Conservation (phyloP, 2,797 vertebrate species). For the Lophius americanus region DNA sequence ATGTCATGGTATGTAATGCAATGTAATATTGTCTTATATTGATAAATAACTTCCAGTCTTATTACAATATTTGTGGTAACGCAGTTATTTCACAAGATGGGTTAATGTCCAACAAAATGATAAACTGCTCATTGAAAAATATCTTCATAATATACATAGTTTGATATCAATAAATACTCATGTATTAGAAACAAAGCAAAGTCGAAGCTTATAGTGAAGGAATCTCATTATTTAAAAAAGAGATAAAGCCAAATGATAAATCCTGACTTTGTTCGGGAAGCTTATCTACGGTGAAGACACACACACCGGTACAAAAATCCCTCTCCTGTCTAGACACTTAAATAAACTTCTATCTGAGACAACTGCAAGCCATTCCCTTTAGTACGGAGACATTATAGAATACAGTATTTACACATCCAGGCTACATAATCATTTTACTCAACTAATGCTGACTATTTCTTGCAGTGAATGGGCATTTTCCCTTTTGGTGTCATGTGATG, state of each 20-base stretch:
- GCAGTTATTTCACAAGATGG: slow-evolving; percentile 48
- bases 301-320: slow-evolving; percentile 50
- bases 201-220: slow-evolving; percentile 42
- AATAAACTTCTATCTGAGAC: slow-evolving; percentile 58
- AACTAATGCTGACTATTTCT: slow-evolving; percentile 39
- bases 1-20: slow-evolving; percentile 46
- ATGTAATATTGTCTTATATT: slow-evolving; percentile 26
- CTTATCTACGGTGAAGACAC: slow-evolving; percentile 66
- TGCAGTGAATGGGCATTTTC: slow-evolving; percentile 61
- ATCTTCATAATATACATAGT: slow-evolving; percentile 59
- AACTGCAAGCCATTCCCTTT: slow-evolving; percentile 70
- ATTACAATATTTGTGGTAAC: slow-evolving; percentile 44
- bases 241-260: slow-evolving; percentile 52
- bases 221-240: slow-evolving; percentile 48
- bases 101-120: slow-evolving; percentile 32
- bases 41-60: slow-evolving; percentile 42
- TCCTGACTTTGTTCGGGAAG: slow-evolving; percentile 60
- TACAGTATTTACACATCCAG: slow-evolving; percentile 70
- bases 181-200: slow-evolving; percentile 49
- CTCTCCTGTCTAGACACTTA: slow-evolving; percentile 52
- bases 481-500: slow-evolving; percentile 19
- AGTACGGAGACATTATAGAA: slow-evolving; percentile 42
- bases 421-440: slow-evolving; percentile 53
- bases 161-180: slow-evolving; percentile 77
- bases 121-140: slow-evolving; percentile 37